Conservation (phyloP, 2,797 vertebrate genomes). For the Serranus cabrilla region DNA sequence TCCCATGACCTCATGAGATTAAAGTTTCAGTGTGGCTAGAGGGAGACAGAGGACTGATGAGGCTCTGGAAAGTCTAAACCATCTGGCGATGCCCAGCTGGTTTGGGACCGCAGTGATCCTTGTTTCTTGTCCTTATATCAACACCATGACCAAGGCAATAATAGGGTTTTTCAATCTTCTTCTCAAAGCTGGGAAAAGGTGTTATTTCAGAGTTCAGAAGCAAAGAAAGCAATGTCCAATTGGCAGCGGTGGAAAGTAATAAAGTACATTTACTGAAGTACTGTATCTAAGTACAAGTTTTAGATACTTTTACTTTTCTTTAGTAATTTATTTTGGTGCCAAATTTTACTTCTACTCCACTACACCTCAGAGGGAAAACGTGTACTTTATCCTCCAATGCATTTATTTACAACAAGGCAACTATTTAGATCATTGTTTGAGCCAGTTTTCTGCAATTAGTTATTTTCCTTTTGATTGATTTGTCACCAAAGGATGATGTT, state of each 20-base stretch:
- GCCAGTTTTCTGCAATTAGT: no score
- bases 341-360: no score
- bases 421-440: no score
- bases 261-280: no score
- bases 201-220: neutral
- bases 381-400: no score
- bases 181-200: neutral
- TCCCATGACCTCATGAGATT: conserved; percentile 59
- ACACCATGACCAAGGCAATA: conserved; percentile 15
- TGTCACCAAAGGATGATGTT: neutral
- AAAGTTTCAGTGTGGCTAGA: conserved; percentile 37
- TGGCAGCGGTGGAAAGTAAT: neutral
- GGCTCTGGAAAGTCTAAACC: conserved; percentile 32
- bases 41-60: conserved; percentile 27
- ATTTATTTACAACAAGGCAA: no score
- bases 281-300: no score
- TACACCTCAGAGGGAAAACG: no score
- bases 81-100: conserved; percentile 22
- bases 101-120: conserved; percentile 23
- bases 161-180: conserved; percentile 3
- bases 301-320: no score
- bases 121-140: conserved; percentile 1
- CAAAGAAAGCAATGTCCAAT: conserved; percentile 2
- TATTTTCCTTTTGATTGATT: no score
- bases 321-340: neutral